These are phyloP conservation scores for Luidia sarsii DNA, from an alignment of 53 echinoderm and acorn worm genomes.

Conservation along the genomic window DNA sequence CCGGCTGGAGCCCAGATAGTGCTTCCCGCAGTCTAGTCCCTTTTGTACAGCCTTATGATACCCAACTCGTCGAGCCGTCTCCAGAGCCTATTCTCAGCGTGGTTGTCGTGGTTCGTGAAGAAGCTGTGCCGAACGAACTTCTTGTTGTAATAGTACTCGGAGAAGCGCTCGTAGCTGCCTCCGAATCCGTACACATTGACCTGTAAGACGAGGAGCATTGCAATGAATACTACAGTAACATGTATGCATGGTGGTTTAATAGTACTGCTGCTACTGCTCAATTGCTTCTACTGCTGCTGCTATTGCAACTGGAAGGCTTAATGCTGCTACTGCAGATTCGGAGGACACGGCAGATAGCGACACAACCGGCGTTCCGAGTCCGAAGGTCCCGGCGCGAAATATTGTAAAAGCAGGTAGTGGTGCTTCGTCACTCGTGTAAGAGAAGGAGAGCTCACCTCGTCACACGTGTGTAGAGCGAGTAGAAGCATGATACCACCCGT, in stretches of 20 bases:
- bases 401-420: no score
- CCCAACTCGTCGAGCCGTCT: constrained; percentile 61
- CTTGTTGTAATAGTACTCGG: constrained; percentile 89
- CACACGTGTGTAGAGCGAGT: constrained; percentile 89
- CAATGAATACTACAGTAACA: no score
- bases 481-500: constrained; percentile 92
- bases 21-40: constrained; percentile 41
- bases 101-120: constrained; percentile 84
- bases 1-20: no score
- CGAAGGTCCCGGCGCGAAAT: no score
- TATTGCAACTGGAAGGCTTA: no score
- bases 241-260: no score
- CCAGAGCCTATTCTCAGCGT: constrained; percentile 81
- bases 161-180: constrained; percentile 75
- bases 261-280: no score
- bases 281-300: no score
- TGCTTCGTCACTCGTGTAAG: not conserved
- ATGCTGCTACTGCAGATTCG: no score
- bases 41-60: constrained; percentile 71
- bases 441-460: constrained; percentile 65
- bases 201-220: constrained; percentile 35
- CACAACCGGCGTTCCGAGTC: no score
- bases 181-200: constrained; percentile 89
- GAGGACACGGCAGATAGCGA: no score
- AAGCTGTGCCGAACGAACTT: constrained; percentile 49